Conservation (phyloP, 2,888 invertebrate genomes). For the Enoplolaimus lenunculus region DNA sequence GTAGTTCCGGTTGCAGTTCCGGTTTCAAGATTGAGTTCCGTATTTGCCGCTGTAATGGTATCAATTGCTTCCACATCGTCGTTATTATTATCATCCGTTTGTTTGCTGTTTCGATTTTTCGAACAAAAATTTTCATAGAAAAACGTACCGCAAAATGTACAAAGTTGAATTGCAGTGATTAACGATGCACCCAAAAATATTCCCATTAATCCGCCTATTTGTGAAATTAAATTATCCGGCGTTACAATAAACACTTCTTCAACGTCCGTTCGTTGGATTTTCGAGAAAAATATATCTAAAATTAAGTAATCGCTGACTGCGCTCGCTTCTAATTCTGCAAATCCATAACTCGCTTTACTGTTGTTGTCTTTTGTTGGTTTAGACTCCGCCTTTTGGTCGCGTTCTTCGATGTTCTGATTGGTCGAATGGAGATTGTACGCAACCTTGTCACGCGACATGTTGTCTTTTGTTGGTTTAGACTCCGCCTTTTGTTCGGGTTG, state of each 20-base stretch:
- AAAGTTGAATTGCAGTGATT: conserved; percentile 16
- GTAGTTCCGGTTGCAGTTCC: too few species aligned
- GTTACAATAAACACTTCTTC: conserved; percentile 17
- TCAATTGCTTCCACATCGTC: too few species aligned
- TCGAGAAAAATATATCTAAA: conserved; percentile 15
- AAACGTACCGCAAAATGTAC: background rate
- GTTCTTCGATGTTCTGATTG: background rate
- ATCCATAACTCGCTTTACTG: too few species aligned
- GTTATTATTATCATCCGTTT: background rate
- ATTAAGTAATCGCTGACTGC: conserved; percentile 2
- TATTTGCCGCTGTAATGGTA: too few species aligned
- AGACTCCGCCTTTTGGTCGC: background rate
- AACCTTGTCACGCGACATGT: background rate
- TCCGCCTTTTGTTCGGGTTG: background rate
- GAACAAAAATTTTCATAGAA: background rate
- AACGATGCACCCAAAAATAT: conserved; percentile 12
- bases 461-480: background rate
- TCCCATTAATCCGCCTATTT: conserved; percentile 14
- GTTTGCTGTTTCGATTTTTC: too few species aligned
- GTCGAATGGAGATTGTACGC: background rate
- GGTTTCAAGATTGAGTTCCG: too few species aligned
- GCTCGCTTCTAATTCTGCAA: too few species aligned
- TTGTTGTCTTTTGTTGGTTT: too few species aligned
- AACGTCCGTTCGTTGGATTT: conserved; percentile 13
- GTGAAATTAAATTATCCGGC: conserved; percentile 16